These are phyloP conservation scores for Panthera leo DNA, from an alignment of 2,113 vertebrate genomes.

Conservation along the genomic window DNA sequence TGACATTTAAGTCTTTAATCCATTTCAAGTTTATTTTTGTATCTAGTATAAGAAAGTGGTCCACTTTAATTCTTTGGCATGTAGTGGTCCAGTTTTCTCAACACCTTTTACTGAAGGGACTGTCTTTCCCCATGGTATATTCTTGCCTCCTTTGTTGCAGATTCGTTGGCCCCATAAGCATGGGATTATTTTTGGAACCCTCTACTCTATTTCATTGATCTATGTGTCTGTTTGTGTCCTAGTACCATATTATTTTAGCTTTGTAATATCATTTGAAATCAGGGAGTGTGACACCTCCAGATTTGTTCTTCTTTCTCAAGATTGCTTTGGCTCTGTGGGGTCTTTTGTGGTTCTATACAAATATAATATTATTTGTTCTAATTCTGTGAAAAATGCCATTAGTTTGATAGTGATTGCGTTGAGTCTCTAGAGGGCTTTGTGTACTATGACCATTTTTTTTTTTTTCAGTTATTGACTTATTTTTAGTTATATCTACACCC, in stretches of 20 bases:
- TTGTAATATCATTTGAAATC: neutral
- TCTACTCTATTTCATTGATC: neutral
- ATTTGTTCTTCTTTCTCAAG: neutral
- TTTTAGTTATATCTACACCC: neutral
- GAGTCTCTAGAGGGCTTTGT: neutral
- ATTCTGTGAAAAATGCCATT: neutral
- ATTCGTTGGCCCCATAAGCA: neutral
- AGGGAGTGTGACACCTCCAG: neutral
- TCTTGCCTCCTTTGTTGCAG: neutral
- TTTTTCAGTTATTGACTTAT: neutral
- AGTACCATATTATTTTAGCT: neutral
- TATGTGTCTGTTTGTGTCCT: neutral
- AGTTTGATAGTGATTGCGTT: neutral
- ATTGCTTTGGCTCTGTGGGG: neutral
- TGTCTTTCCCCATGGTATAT: neutral
- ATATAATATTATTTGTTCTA: neutral
- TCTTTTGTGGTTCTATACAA: neutral
- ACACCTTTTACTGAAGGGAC: neutral
- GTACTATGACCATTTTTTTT: neutral
- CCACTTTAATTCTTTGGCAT: neutral
- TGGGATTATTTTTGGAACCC: neutral
- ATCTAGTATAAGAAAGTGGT: neutral
- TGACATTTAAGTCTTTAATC: neutral
- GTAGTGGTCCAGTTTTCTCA: neutral
- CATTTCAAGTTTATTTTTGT: neutral